Conservation (phyloP, 2,113 vertebrate species). For the Mohoua ochrocephala region DNA sequence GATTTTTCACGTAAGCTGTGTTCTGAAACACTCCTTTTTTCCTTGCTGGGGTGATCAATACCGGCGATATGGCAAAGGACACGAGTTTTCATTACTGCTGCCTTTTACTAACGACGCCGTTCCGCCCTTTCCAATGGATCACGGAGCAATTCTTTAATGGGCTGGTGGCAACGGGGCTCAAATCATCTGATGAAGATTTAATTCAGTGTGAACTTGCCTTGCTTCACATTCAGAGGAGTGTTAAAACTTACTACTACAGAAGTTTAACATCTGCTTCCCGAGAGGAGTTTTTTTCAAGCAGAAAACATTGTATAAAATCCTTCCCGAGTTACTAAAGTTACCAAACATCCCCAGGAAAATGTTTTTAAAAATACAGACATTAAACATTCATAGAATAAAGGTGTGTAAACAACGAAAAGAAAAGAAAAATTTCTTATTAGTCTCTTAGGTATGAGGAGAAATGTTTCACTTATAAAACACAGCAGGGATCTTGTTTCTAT, state of each 20-base stretch:
- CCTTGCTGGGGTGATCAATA: not conserved
- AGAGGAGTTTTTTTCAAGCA: not conserved
- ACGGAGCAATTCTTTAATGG: not conserved
- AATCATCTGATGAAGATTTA: not conserved
- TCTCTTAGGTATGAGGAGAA: not conserved
- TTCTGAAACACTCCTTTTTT: not conserved
- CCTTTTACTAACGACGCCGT: rapidly evolving
- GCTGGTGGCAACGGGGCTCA: not conserved
- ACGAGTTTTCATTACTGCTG: not conserved
- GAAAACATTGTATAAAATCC: not conserved
- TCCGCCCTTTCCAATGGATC: not conserved
- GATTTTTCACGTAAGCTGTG: not conserved
- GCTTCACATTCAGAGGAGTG: not conserved
- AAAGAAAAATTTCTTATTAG: not conserved
- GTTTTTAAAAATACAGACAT: not conserved
- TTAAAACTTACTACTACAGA: not conserved
- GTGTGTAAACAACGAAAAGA: not conserved
- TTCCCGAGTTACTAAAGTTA: not conserved
- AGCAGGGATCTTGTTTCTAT: not conserved
- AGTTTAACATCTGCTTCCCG: not conserved
- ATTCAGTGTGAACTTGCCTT: not conserved
- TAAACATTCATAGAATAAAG: not conserved
- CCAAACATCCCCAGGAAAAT: not conserved
- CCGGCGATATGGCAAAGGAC: not conserved
- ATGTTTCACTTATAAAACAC: not conserved